Evolutionary conservation across 2,888 invertebrate species (phyloP), one percentile per base, ranked within the genome.

Genomic region (Blastobasis lacticolella): DNA sequence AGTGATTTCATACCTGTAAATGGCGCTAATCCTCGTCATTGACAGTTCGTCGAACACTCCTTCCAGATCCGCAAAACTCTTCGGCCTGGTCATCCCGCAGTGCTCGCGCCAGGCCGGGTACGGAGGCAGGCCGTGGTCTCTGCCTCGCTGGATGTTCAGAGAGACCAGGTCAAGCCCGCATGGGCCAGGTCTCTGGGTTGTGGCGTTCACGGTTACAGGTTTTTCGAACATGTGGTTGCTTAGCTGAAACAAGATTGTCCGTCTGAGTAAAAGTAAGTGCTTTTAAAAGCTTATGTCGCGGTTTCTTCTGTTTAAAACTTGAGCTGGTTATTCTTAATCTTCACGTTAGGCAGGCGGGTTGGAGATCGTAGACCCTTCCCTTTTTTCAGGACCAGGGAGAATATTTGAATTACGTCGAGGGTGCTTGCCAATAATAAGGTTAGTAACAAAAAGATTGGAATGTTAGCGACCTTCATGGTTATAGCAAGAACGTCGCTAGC

Each of bases 131-230:
- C 96, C 97, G 74, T 97, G 96, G 85, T 97, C 97, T 1, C 97
- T 82, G 0, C 96, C 96, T 41, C 96, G 90, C 78, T 97, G 96
- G 64, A 97, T 95, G 78, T 97, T 96, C 56, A 96, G 85, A 0
- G 96, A 94, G 0, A 96, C 95, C 66, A 97, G 84, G 86, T 97
- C 97, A 52, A 96, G 84, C 0, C 96, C 96, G 61, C 93, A 94
- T 0, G 91, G 82, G 0, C 67, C 64, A 0, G 60, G 54, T 46
- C 57, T 64, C 56, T 48, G 57, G 5, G 52, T 45, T 2, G 69
- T 60, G 5, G 57, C 49, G 61, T 84, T 85, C 1, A 63, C 58
- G 0, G 68, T 56, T 0, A 71, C 63, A 0, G 78, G 69, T 40
- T 89, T 89, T 73, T 93, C 92, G 78, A 94, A 94, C 45, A 94